Evolutionary conservation across 2,888 invertebrate species (phyloP).

Genomic region (Vesta saturnalis): DNA sequence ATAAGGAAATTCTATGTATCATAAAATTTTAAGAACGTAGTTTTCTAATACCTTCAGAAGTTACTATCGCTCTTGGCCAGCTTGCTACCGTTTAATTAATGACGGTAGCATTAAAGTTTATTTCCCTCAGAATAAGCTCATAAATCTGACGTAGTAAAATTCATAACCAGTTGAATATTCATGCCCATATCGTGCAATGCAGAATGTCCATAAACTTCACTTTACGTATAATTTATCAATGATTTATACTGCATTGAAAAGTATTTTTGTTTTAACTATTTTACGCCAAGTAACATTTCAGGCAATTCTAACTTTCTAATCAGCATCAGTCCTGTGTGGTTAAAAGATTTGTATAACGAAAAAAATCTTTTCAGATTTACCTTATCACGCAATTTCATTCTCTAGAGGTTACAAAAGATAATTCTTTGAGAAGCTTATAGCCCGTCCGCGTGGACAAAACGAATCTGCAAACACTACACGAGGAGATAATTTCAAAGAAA

Average conservation of each 20-base stretch:
- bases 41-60: conserved; percentile 3
- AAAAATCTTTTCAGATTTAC: conserved; percentile 28
- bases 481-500: conserved; percentile 22
- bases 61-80: conserved; percentile 17
- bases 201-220: conserved; percentile 32
- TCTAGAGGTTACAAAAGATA: conserved; percentile 27
- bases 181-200: conserved; percentile 33
- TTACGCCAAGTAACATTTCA: no score
- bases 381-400: conserved; percentile 27
- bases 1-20: neutral
- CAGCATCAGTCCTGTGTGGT: no score
- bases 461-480: conserved; percentile 15
- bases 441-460: conserved; percentile 21
- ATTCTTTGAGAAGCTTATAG: conserved; percentile 26
- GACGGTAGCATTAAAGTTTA: conserved; percentile 26
- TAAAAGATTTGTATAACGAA: no score
- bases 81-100: conserved; percentile 27
- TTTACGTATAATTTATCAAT: conserved; percentile 28
- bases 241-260: conserved; percentile 25
- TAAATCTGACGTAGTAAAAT: conserved; percentile 33
- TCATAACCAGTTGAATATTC: conserved; percentile 35
- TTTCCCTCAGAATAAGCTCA: conserved; percentile 29
- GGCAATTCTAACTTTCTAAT: no score
- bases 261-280: conserved; percentile 26
- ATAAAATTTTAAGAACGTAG: conserved; percentile 2